phyloP scores from a whole-genome alignment of 2,888 invertebrate species.

The Acanthosepion pharaonis region DNA sequence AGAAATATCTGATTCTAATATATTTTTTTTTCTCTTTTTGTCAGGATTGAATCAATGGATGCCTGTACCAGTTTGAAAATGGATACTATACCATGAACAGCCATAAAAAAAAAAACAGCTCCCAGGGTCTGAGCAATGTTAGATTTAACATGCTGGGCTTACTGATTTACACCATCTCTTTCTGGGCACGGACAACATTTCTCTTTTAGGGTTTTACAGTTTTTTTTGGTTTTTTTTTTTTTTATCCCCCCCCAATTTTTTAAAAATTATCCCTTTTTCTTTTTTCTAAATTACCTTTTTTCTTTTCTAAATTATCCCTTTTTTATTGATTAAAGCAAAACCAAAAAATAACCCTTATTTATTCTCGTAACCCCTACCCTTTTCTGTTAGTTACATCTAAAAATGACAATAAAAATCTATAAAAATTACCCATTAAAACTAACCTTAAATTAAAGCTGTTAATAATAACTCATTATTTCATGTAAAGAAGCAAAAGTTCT shows the following conservation, averaged over 20 bases:
- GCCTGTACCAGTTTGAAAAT: slow-evolving; percentile 33
- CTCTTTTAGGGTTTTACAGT: too few species aligned
- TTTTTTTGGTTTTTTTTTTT: neutral
- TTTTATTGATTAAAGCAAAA: neutral
- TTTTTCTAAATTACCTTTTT: neutral
- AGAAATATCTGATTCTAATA: neutral
- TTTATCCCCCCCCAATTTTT: too few species aligned
- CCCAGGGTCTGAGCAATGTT: neutral
- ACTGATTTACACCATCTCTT: slow-evolving; percentile 3
- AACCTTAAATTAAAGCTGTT: neutral
- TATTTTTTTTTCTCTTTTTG: neutral
- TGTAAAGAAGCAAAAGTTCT: neutral
- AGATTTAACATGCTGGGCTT: neutral
- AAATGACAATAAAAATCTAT: neutral
- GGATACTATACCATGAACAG: neutral
- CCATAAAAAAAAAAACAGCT: neutral
- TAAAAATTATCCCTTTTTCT: neutral
- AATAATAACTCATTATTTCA: neutral
- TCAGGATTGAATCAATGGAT: slow-evolving; percentile 11
- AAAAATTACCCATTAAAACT: neutral
- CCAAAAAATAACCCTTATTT: neutral
- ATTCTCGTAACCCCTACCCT: neutral
- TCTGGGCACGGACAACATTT: slow-evolving; percentile 14
- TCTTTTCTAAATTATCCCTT: neutral
- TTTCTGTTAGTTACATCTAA: neutral